phyloP scores from a whole-genome alignment of 2,888 invertebrate genomes.

The Philaethria dido region DNA sequence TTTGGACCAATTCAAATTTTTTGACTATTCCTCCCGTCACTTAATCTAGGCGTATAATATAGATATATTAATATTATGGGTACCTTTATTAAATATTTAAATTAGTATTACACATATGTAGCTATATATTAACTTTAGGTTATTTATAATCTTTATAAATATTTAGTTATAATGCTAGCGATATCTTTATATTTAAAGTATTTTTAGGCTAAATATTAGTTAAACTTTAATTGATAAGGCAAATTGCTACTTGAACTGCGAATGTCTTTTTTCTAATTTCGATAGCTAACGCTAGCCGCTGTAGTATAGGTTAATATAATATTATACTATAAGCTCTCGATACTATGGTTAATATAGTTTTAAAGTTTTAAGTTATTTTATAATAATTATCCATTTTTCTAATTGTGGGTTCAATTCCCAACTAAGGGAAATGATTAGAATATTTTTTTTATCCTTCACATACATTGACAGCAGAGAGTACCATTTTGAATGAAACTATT shows the following conservation, averaged over 20 bases:
- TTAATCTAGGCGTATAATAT: too few relatives aligned
- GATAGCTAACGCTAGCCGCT: not conserved
- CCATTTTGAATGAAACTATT: too few relatives aligned
- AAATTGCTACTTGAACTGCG: not conserved
- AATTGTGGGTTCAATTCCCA: not conserved
- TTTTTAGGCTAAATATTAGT: not conserved
- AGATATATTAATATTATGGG: too few relatives aligned
- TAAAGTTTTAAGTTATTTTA: not conserved
- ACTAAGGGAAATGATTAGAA: too few relatives aligned
- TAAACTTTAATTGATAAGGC: not conserved
- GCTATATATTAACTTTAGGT: not conserved
- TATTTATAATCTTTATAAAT: not conserved
- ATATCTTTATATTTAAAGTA: not conserved
- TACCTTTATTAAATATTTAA: too few relatives aligned
- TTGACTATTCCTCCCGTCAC: too few relatives aligned
- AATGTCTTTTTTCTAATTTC: not conserved
- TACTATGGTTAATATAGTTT: not conserved
- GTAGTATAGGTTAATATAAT: not conserved
- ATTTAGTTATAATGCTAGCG: slow-evolving; percentile 12
- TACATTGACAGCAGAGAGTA: too few relatives aligned
- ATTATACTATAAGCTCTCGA: not conserved
- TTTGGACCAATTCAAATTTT: too few relatives aligned
- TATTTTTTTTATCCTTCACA: too few relatives aligned
- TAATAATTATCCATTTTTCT: not conserved
- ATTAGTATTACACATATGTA: too few relatives aligned